Evolutionary conservation across 2,797 vertebrate species (phyloP), one percentile per base, ranked within the genome.

Genomic region (Acipenser oxyrinchus): DNA sequence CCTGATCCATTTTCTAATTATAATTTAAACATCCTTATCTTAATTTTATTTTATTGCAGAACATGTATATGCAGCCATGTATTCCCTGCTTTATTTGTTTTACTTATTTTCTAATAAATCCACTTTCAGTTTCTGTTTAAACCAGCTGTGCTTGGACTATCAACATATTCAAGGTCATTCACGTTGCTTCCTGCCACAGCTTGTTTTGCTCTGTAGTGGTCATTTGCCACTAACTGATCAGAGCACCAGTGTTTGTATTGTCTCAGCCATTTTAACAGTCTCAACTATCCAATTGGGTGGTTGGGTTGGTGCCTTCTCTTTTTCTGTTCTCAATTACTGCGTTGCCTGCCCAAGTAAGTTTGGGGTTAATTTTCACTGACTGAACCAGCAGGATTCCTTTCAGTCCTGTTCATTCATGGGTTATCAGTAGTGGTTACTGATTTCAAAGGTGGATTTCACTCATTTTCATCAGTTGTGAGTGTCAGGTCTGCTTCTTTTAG

Each of bases 401-500:
- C 83, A 87, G 81, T 73, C 73, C 69, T 79, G 77, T 82, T 80
- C 85, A 86, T 84, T 86, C 78, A 83, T 79, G 78, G 37, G 37
- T 37, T 37, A 37, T 37, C 37, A 37, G 37, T 37, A 1, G 37
- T 37, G 37, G 70, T 73, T 84, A 83, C 85, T 58, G 81, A 82
- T 86, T 84, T 84, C 70, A 83, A 67, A 76, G 70, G 72, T 79
- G 77, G 84, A 83, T 86, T 83, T 37, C 37, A 86, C 77, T 51
- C 70, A 77, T 76, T 78, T 76, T 82, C 76, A 82, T 79, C 80
- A 81, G 83, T 86, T 78, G 74, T 86, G 87, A 87, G 87, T 87
- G 87, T 88, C 87, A 88, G 79, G 81, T 77, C 81, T 85, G 86
- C 86, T 83, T 85, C 81, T 76, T 73, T 80, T 75, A 82, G 81